Evolutionary conservation across 2,797 vertebrate species (phyloP), one percentile per base, ranked within the genome.

Genomic region (Triplophysa yarkandensis): DNA sequence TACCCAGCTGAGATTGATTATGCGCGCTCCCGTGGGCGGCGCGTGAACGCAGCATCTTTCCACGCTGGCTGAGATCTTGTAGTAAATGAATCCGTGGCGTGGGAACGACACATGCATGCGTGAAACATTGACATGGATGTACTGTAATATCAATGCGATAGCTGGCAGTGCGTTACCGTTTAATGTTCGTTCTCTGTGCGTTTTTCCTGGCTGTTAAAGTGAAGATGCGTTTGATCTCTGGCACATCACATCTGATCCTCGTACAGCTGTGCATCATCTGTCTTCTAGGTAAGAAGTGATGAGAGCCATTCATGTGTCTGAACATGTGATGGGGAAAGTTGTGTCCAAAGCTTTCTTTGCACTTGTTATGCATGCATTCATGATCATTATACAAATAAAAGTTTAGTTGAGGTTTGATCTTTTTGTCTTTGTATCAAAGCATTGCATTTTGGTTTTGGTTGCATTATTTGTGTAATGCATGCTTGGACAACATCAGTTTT

Each of bases 271-370:
- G 95, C 76, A 89, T 91, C 58, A 77, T 96, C 75, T 92, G 92
- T 85, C 86, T 90, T 46, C 86, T 90, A 87, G 96, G 96, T 98
- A 91, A 95, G 95, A 90, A 83, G 73, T 57, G 14, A 55, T 27
- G 25, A 55, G 25, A 1, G 16, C 2, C 39, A 58, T 48, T 16
- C 10, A 30, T 19, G 21, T 4, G 16, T 50, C 7, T 64, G 17
- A 7, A n/a, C 8, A 57, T 34, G 6, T 19, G 39, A 58, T 46
- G 71, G 23, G 46, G 39, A 64, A 73, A 73, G 48, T 64, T 64
- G 48, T 62, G 17, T 46, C 17, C 6, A 19, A 13, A 70, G 68
- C 41, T 32, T 70, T 32, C 6, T 46, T 34, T 48, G 27, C 27
- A 46, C 41, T 23, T n/a, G 41, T 70, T 58, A 27, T 58, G 30